Evolutionary conservation across 1,140 invertebrate genomes (phyloP), one percentile per base, ranked within the genome.

Genomic region (Maniola jurtina): DNA sequence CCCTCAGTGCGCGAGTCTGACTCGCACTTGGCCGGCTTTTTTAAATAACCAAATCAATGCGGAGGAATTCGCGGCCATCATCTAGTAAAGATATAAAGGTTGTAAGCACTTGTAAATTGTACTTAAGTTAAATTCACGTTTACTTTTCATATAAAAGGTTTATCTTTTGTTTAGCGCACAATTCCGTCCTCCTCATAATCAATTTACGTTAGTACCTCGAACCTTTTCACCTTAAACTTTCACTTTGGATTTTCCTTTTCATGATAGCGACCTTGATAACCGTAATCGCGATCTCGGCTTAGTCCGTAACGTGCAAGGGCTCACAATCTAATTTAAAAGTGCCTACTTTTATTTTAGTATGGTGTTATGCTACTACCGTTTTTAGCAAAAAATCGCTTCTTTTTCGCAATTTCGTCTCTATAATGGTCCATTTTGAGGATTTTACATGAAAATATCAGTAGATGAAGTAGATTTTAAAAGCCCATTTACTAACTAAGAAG

Each of bases 151-250:
- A 52, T 47, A 61, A 33, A 13, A 36, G 34, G 15, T 25, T 48
- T 14, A 4, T 34, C 34, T 61, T 61, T 52, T 52, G 48, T 61
- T 59, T 57, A 45, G 6, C 42, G 9, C 42, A 45, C 42, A 45
- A 45, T 45, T 25, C 25, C 58, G 9, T 11, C 38, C 33, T 11
- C 1, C 13, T 47, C 52, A 61, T 61, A 38, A 52, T 61, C 48
- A 61, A 52, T 61, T 61, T 61, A 45, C 15, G 42, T 52, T 38
- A 61, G 33, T n/a, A n/a, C 13, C 13, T 36, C 13, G 47, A 40
- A 35, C 60, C 48, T 52, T 36, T 36, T 61, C 35, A 52, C n/a
- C 59, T 61, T 36, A 52, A 61, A 61, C 34, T 52, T 61, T 52
- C 33, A 52, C 35, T 52, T 38, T 9, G 47, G 60, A 42, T 25